Conservation (phyloP, 2,888 invertebrate species). For the Cylindroiulus punctatus region DNA sequence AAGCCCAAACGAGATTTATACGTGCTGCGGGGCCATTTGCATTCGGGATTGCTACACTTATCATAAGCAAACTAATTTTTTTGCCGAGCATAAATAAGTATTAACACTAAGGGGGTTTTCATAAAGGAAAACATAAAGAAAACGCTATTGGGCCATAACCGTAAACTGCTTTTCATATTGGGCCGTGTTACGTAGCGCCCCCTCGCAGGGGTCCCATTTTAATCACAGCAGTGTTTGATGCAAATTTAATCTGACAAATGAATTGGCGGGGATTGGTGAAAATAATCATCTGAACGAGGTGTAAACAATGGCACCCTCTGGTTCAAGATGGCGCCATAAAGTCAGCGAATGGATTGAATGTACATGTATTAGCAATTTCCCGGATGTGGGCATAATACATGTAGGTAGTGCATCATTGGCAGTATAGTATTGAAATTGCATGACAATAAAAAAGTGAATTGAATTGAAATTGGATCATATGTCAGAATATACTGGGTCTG, state of each 20-base stretch:
- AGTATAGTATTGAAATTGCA: too few relatives aligned
- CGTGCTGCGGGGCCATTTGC: constrained; percentile 17
- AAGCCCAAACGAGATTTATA: background rate
- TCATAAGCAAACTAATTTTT: constrained; percentile 38
- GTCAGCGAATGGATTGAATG: too few relatives aligned
- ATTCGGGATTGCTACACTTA: constrained; percentile 8
- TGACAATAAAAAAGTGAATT: too few relatives aligned
- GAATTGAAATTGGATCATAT: too few relatives aligned
- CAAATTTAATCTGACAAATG: constrained; percentile 1
- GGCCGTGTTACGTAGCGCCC: background rate
- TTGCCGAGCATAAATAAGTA: background rate
- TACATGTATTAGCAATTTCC: too few relatives aligned
- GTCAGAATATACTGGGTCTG: too few relatives aligned
- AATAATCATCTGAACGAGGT: background rate
- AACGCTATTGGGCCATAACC: constrained; percentile 8
- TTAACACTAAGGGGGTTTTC: constrained; percentile 34
- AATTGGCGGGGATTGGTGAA: background rate
- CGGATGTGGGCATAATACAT: too few relatives aligned
- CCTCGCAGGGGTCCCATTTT: background rate
- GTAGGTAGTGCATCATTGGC: too few relatives aligned
- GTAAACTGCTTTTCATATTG: background rate
- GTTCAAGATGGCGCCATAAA: background rate
- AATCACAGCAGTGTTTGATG: background rate
- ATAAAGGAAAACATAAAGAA: constrained; percentile 8
- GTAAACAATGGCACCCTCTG: background rate